phyloP scores from a whole-genome alignment of 2,888 invertebrate species.

The Acrobasis suavella region DNA sequence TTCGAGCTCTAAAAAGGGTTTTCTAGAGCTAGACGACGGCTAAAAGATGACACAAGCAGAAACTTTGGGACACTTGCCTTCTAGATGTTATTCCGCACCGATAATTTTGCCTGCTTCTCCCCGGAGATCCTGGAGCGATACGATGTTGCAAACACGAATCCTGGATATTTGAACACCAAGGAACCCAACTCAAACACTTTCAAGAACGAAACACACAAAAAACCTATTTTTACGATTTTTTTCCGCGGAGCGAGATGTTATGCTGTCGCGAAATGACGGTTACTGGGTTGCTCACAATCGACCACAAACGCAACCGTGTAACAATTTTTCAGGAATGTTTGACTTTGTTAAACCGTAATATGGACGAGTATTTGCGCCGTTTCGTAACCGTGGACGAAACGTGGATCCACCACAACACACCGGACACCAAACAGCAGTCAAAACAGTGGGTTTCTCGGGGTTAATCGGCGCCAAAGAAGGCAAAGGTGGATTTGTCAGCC shows the following conservation, averaged over 20 bases:
- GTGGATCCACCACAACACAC: no score
- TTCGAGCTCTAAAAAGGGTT: not conserved
- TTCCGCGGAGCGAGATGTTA: not conserved
- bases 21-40: not conserved
- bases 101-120: not conserved
- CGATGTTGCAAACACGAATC: not conserved
- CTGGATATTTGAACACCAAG: not conserved
- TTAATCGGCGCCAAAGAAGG: no score
- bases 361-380: no score
- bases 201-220: not conserved
- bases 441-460: no score
- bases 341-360: no score
- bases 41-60: not conserved
- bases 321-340: no score
- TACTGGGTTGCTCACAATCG: no score
- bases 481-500: no score
- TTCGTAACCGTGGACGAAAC: no score
- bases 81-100: not conserved
- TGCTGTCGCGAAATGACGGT: no score
- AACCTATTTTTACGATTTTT: not conserved
- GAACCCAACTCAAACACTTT: not conserved
- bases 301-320: no score
- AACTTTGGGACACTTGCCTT: not conserved
- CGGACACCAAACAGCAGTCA: no score
- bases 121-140: not conserved